Conservation (phyloP, 2,888 invertebrate genomes). For the Acrocyrtus sp. region DNA sequence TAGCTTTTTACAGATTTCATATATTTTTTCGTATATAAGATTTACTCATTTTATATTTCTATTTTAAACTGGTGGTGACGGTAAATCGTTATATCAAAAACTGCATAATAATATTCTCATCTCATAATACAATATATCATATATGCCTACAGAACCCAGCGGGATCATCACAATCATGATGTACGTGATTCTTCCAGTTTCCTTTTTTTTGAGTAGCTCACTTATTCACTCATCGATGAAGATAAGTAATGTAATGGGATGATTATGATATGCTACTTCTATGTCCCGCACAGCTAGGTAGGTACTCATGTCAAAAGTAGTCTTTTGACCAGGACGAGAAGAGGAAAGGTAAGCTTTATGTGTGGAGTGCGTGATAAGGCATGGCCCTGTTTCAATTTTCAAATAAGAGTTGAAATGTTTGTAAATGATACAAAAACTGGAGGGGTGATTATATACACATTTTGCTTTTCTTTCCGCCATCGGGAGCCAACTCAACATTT, state of each 20-base stretch:
- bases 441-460: no score
- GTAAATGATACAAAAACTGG: background rate
- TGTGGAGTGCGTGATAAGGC: constrained; percentile 19
- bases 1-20: no score
- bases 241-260: background rate
- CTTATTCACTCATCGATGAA: constrained; percentile 18
- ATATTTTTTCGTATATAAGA: no score
- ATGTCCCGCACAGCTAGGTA: background rate
- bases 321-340: constrained; percentile 13
- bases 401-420: background rate
- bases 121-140: no score
- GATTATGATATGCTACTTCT: background rate
- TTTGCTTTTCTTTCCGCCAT: no score
- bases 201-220: constrained; percentile 26
- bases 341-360: no score
- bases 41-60: no score
- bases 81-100: no score
- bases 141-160: background rate
- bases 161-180: background rate
- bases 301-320: constrained; percentile 2
- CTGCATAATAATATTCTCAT: no score
- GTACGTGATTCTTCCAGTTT: background rate
- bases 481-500: no score
- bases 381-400: background rate
- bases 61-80: no score